These are phyloP conservation scores for Gymnorhina tibicen DNA, from an alignment of 2,113 vertebrate genomes.

Conservation along the genomic window DNA sequence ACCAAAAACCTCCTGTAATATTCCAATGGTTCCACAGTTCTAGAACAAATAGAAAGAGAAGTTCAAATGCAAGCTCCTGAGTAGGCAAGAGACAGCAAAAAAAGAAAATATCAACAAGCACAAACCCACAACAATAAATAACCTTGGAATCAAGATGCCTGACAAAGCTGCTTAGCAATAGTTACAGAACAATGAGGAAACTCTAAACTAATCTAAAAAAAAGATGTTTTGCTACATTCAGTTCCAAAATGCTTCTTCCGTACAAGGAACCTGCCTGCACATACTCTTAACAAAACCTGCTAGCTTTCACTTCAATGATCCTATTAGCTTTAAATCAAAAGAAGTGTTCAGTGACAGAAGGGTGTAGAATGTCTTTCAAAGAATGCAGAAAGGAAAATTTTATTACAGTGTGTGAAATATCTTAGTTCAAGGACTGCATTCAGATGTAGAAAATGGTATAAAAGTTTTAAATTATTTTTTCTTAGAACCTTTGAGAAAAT, in stretches of 20 bases:
- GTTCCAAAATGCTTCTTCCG: not conserved
- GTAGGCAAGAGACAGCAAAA: rapidly evolving
- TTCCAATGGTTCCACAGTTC: constrained; percentile 92
- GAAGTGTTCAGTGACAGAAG: not conserved
- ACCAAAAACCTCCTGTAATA: constrained; percentile 96
- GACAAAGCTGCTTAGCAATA: not conserved
- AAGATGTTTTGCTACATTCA: not conserved
- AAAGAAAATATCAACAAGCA: not conserved
- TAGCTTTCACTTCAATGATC: not conserved
- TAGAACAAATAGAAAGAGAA: constrained; percentile 55
- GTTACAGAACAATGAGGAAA: not conserved
- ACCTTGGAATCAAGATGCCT: not conserved
- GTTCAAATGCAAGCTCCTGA: not conserved
- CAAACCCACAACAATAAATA: not conserved
- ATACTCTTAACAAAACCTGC: not conserved
- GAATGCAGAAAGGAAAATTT: not conserved
- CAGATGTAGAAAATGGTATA: not conserved
- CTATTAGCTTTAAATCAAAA: not conserved
- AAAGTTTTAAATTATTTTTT: not conserved
- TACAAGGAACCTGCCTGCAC: not conserved
- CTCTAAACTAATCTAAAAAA: not conserved
- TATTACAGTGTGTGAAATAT: not conserved
- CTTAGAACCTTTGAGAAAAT: not conserved
- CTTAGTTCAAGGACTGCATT: not conserved
- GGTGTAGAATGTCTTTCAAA: not conserved